These are phyloP conservation scores for Philopotamus ludificatus DNA, from an alignment of 1,140 invertebrate species.

Conservation along the genomic window DNA sequence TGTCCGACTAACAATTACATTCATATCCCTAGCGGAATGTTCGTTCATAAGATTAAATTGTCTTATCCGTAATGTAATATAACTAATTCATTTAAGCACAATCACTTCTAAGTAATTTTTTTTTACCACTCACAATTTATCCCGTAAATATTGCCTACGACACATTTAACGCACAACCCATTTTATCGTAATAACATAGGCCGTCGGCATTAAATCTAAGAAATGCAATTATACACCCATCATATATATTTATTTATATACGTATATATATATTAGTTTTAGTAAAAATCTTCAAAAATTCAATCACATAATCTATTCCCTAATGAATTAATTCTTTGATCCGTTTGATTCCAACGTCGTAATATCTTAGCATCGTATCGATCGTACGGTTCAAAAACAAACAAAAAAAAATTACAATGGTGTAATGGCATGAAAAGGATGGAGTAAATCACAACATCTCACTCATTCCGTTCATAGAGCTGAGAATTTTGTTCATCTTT, in stretches of 20 bases:
- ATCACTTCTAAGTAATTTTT: constrained; percentile 39
- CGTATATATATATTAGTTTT: constrained; percentile 19
- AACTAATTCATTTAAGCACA: constrained; percentile 42
- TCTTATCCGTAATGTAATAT: constrained; percentile 34
- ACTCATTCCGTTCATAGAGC: constrained; percentile 33
- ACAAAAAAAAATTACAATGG: constrained; percentile 23
- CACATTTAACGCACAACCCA: constrained; percentile 42
- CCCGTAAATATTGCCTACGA: constrained; percentile 41
- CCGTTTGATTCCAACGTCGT: constrained; percentile 10
- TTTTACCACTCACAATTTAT: constrained; percentile 36
- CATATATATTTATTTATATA: constrained; percentile 16
- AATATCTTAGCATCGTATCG: background rate
- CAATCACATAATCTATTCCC: constrained; percentile 32
- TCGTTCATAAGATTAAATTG: constrained; percentile 42
- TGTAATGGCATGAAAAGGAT: constrained; percentile 42
- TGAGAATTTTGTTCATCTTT: constrained; percentile 27
- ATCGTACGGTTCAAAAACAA: constrained; percentile 27
- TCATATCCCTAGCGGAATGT: constrained; percentile 41
- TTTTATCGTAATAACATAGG: constrained; percentile 37
- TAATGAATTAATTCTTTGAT: constrained; percentile 24
- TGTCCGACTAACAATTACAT: constrained; percentile 26
- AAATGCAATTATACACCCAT: constrained; percentile 35
- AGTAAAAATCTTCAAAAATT: constrained; percentile 38
- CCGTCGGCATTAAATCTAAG: constrained; percentile 37
- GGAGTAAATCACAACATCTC: constrained; percentile 37